A percentile compares a stretch with the other conserved stretches of the same genome.
These are phyloP conservation scores for Australoheros scitulus DNA, from an alignment of 2,113 vertebrate species.

Conservation along the genomic window DNA sequence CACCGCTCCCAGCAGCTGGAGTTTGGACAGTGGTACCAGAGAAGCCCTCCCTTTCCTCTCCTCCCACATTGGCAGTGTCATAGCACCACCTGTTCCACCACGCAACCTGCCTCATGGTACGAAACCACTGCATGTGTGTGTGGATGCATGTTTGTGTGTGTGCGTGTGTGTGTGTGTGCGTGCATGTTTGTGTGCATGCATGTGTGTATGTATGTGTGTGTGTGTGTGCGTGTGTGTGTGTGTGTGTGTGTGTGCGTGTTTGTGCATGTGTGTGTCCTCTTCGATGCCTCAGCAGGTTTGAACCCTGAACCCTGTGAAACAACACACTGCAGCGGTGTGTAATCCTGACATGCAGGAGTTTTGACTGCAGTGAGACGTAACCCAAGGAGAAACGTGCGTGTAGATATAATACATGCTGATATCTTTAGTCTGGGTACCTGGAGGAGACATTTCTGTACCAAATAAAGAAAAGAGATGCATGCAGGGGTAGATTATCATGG, in stretches of 20 bases:
- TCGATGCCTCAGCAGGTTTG: neutral
- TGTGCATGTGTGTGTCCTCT: neutral
- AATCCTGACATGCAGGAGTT: too few relatives aligned
- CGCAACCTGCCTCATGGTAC: conserved; percentile 89
- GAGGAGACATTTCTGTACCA: too few relatives aligned
- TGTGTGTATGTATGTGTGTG: too few relatives aligned
- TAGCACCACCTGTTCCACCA: conserved; percentile 90
- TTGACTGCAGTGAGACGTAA: neutral
- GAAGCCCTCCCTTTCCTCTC: conserved; percentile 91
- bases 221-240: too few relatives aligned
- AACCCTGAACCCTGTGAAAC: neutral
- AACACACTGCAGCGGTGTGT: neutral
- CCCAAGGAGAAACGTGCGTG: accelerated
- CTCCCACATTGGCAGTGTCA: conserved; percentile 85
- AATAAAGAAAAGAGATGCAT: too few relatives aligned
- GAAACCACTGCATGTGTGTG: neutral
- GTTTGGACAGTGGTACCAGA: conserved; percentile 93
- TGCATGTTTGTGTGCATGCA: too few relatives aligned
- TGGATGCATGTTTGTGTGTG: too few relatives aligned
- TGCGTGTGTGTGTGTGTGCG: too few relatives aligned
- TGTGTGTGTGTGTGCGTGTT: too few relatives aligned
- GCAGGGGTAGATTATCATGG: too few relatives aligned
- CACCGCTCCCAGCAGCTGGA: conserved; percentile 95
- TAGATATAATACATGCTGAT: too few relatives aligned
- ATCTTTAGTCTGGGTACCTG: too few relatives aligned